These are phyloP conservation scores for Eurytoma adleriae DNA, from an alignment of 2,888 invertebrate species.

Conservation along the genomic window DNA sequence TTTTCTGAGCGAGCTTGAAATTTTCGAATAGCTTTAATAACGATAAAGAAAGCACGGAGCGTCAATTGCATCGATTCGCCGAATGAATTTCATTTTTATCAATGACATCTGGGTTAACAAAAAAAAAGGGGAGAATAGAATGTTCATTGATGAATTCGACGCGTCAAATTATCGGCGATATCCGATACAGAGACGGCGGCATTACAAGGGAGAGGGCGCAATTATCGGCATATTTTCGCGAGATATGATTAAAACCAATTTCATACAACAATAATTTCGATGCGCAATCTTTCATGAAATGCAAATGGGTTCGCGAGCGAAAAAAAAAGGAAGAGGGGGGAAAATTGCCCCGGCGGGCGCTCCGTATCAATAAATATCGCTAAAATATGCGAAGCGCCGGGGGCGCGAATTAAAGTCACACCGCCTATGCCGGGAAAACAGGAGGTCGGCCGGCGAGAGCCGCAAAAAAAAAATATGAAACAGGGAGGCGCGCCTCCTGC, in stretches of 20 bases:
- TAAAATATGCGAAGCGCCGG: constrained; percentile 18
- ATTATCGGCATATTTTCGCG: not conserved
- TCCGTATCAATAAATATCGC: constrained; percentile 21
- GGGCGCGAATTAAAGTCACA: constrained; percentile 28
- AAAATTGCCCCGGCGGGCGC: not conserved
- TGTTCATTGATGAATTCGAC: too few relatives aligned
- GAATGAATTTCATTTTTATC: too few relatives aligned
- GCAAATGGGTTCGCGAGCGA: constrained; percentile 14
- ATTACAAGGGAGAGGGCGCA: too few relatives aligned
- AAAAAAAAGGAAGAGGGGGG: not conserved
- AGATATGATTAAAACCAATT: constrained; percentile 8
- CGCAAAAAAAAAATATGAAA: not conserved
- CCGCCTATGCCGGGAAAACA: not conserved
- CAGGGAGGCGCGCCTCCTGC: not conserved
- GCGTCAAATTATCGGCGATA: too few relatives aligned
- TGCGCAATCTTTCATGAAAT: constrained; percentile 18
- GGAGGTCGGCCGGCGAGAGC: not conserved
- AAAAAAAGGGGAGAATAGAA: too few relatives aligned
- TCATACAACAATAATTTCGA: not conserved
- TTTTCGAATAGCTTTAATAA: too few relatives aligned
- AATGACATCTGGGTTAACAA: too few relatives aligned
- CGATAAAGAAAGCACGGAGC: too few relatives aligned
- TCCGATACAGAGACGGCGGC: too few relatives aligned
- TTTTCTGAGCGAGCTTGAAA: too few relatives aligned
- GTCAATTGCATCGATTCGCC: too few relatives aligned